Evolutionary conservation across 1,140 invertebrate genomes (phyloP).

Genomic region (Drosophila oshimai): DNA sequence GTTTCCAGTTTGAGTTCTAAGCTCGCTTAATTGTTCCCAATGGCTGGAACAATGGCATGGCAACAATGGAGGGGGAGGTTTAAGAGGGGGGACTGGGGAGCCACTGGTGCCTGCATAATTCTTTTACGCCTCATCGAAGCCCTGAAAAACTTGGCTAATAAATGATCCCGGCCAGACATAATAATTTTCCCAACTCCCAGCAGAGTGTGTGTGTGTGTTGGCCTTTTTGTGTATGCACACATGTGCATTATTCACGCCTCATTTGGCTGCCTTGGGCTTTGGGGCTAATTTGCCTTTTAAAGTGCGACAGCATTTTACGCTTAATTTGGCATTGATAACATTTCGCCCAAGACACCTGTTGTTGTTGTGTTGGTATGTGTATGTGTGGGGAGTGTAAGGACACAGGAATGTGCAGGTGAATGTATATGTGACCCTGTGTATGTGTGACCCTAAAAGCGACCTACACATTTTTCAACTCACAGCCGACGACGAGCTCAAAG

Average conservation of each 20-base stretch:
- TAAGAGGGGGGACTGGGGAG: background rate
- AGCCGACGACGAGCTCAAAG: slow-evolving; percentile 18
- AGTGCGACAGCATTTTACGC: slow-evolving; percentile 73
- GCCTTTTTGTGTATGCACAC: background rate
- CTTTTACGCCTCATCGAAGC: slow-evolving; percentile 46
- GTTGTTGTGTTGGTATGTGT: background rate
- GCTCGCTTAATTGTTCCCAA: slow-evolving; percentile 46
- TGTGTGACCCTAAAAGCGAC: slow-evolving; percentile 37
- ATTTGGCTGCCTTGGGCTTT: slow-evolving; percentile 41
- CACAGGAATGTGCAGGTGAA: background rate
- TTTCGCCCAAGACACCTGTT: slow-evolving; percentile 53
- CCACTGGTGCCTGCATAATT: slow-evolving; percentile 48
- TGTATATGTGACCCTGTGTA: background rate
- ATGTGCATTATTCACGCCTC: slow-evolving; percentile 64
- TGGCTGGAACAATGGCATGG: slow-evolving; percentile 32
- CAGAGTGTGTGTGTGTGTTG: background rate
- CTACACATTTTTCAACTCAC: slow-evolving; percentile 55
- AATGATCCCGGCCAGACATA: slow-evolving; percentile 32
- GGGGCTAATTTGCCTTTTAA: slow-evolving; percentile 57
- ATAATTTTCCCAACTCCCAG: slow-evolving; percentile 26
- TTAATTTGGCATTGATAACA: slow-evolving; percentile 71
- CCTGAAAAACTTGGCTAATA: slow-evolving; percentile 55
- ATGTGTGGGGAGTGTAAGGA: background rate
- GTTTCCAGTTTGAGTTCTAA: slow-evolving; percentile 25
- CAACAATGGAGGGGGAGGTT: slow-evolving; percentile 19